Conservation (phyloP, 1,140 invertebrate species). For the Magallana angulata region DNA sequence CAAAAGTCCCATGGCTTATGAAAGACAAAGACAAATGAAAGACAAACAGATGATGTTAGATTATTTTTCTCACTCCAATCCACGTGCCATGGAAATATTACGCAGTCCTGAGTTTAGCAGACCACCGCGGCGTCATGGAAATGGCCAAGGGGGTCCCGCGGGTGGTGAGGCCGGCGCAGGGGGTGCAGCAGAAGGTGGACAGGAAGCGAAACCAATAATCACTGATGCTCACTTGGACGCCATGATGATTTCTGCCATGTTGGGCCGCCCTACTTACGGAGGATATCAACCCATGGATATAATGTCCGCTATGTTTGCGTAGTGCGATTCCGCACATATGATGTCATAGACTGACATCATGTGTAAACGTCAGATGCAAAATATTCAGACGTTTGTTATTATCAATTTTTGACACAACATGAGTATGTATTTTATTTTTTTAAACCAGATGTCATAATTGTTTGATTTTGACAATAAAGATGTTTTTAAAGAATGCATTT, state of each 20-base stretch:
- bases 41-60: neutral
- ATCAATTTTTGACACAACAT: too few species aligned
- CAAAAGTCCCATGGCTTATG: neutral
- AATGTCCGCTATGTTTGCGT: neutral
- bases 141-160: neutral
- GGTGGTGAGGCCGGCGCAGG: neutral
- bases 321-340: neutral
- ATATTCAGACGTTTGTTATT: too few species aligned
- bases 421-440: too few species aligned
- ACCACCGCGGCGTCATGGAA: neutral
- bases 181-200: neutral
- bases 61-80: neutral
- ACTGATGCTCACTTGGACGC: neutral
- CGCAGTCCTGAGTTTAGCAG: constrained; percentile 7
- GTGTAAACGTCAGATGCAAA: too few species aligned
- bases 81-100: constrained; percentile 9
- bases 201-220: neutral
- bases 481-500: too few species aligned
- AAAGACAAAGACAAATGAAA: neutral
- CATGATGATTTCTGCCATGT: constrained; percentile 16
- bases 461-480: too few species aligned
- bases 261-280: neutral
- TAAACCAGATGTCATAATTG: too few species aligned
- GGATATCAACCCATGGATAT: neutral
- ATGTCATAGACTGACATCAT: too few species aligned